These are phyloP conservation scores for Carassius auratus DNA, from an alignment of 2,113 vertebrate genomes.

Conservation along the genomic window DNA sequence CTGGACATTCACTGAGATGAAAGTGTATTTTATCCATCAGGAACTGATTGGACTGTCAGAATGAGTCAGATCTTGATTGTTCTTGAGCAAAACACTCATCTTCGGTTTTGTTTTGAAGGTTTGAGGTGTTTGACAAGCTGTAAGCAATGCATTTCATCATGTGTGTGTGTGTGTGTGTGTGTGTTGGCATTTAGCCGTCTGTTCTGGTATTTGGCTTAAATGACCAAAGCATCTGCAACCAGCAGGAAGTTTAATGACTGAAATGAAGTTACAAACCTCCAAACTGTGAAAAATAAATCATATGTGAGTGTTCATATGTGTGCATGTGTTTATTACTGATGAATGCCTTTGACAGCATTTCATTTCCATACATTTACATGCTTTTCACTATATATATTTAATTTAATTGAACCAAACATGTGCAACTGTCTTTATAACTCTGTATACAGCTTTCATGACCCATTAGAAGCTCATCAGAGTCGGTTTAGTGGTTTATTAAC, in stretches of 20 bases:
- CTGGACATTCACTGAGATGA: neutral
- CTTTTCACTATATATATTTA: too few relatives aligned
- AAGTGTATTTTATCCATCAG: neutral
- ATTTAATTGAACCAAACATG: too few relatives aligned
- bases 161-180: constrained; percentile 10
- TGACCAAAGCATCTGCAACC: neutral
- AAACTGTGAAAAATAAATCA: neutral
- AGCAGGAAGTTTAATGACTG: neutral
- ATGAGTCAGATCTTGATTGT: neutral
- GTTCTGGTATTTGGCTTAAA: neutral
- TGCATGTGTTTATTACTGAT: neutral
- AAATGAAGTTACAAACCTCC: constrained; percentile 7
- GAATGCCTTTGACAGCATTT: neutral
- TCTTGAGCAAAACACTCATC: neutral
- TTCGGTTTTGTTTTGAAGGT: neutral
- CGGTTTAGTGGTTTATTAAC: neutral
- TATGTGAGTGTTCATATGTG: neutral
- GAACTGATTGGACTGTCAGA: neutral
- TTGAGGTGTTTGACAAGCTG: too few relatives aligned
- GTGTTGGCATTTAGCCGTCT: constrained; percentile 32
- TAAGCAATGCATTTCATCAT: neutral
- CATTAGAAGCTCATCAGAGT: neutral
- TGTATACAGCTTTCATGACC: neutral
- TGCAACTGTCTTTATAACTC: too few relatives aligned
- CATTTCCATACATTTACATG: neutral